Percentiles rank a stretch among this genome's conserved stretches.
phyloP scores from a whole-genome alignment of 2,888 invertebrate species.

The Lasioglossum figueresi region DNA sequence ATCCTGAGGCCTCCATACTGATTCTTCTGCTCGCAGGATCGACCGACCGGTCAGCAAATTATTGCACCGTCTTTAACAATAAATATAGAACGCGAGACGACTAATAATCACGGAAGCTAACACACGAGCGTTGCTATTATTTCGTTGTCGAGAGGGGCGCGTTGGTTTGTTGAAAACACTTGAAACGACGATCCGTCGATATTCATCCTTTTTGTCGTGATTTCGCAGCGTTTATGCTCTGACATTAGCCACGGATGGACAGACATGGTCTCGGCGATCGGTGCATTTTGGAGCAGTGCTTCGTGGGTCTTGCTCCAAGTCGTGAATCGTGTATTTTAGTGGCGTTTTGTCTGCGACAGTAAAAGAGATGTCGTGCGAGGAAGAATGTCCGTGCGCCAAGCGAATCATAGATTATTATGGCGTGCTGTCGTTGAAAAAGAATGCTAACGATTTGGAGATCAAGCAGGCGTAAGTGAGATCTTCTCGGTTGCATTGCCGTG shows the following conservation, averaged over 20 bases:
- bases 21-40: not conserved
- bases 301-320: not conserved
- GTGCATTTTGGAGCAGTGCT: not conserved
- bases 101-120: conserved; percentile 67
- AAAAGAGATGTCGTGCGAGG: conserved; percentile 8
- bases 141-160: conserved; percentile 64
- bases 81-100: conserved; percentile 49
- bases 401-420: conserved; percentile 91
- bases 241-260: conserved; percentile 31
- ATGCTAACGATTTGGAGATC: conserved; percentile 88
- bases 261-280: not conserved
- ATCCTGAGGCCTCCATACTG: conserved; percentile 52
- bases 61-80: conserved; percentile 66
- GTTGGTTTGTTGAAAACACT: conserved; percentile 74
- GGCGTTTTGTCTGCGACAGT: not conserved
- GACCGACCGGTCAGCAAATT: conserved; percentile 15
- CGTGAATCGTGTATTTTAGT: not conserved
- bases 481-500: conserved; percentile 15
- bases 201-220: conserved; percentile 38
- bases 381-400: conserved; percentile 28
- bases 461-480: conserved; percentile 87
- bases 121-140: conserved; percentile 62
- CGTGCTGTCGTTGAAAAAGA: conserved; percentile 88
- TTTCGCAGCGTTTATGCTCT: not conserved
- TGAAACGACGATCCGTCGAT: conserved; percentile 68